These are phyloP conservation scores for Calcarius lapponicus DNA, from an alignment of 2,797 vertebrate species.

Conservation along the genomic window DNA sequence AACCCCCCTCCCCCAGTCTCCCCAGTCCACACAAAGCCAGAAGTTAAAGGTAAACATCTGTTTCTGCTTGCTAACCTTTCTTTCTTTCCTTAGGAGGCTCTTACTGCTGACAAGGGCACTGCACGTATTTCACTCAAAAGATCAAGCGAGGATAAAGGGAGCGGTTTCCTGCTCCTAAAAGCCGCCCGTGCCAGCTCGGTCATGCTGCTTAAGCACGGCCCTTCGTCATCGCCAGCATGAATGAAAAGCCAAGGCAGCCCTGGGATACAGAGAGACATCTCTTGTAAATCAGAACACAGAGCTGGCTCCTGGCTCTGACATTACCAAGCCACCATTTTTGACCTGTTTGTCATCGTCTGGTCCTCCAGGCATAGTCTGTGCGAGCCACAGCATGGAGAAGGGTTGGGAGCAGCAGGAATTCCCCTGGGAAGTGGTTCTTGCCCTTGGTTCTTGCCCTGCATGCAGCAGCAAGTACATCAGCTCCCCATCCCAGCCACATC, in stretches of 20 bases:
- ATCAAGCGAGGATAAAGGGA: slow-evolving; percentile 62
- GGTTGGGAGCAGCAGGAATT: background rate
- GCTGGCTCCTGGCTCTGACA: background rate
- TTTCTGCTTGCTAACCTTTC: slow-evolving; percentile 3
- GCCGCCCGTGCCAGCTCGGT: background rate
- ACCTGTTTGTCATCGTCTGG: background rate
- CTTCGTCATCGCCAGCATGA: background rate
- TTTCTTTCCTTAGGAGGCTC: slow-evolving; percentile 21
- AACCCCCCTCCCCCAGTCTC: background rate
- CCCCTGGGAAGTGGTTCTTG: background rate
- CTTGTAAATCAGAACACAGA: background rate
- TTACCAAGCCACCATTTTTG: background rate
- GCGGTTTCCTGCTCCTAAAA: slow-evolving; percentile 49
- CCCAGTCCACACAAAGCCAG: slow-evolving; percentile 10
- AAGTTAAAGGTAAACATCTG: slow-evolving; percentile 51
- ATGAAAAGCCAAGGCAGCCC: slow-evolving; percentile 18
- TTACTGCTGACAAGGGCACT: slow-evolving; percentile 36
- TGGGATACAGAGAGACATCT: background rate
- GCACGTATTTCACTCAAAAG: slow-evolving; percentile 47
- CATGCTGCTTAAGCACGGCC: background rate
- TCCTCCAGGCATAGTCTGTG: background rate
- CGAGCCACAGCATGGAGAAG: rapidly evolving
- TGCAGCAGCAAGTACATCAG: background rate
- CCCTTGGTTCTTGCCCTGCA: background rate
- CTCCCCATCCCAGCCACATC: background rate